A percentile compares a stretch with the other conserved stretches of the same genome.
phyloP scores from a whole-genome alignment of 2,888 invertebrate species.

The Ichneumoninae sp. region DNA sequence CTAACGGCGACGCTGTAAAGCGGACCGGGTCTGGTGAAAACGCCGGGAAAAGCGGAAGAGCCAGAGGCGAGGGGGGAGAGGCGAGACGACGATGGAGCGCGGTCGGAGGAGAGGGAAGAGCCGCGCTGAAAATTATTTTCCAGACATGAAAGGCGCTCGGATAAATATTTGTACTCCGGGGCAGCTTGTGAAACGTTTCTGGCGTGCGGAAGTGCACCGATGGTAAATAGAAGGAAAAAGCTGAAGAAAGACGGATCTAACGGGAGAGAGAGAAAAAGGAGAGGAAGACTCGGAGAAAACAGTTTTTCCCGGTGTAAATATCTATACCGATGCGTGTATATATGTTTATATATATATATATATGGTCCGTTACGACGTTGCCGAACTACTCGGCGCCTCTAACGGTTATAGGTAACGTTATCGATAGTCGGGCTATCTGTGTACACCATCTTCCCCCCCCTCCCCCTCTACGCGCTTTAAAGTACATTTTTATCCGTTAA shows the following conservation, averaged over 20 bases:
- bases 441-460: not conserved
- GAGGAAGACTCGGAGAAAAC: constrained; percentile 43
- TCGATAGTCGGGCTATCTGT: constrained; percentile 31
- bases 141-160: constrained; percentile 72
- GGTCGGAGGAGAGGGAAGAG: constrained; percentile 37
- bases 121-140: constrained; percentile 70
- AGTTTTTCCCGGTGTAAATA: constrained; percentile 46
- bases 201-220: constrained; percentile 66
- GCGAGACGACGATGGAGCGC: not conserved
- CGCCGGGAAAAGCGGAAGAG: constrained; percentile 53
- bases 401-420: constrained; percentile 19
- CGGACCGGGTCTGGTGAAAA: constrained; percentile 35
- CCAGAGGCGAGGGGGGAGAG: constrained; percentile 25
- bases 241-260: constrained; percentile 50
- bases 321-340: constrained; percentile 15
- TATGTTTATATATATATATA: not conserved
- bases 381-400: constrained; percentile 3
- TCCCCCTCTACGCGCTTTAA: not conserved
- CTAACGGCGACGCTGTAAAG: constrained; percentile 30
- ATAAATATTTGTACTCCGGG: constrained; percentile 72
- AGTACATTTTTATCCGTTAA: constrained; percentile 13
- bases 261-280: constrained; percentile 1
- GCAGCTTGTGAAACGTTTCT: constrained; percentile 71
- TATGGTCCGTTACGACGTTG: constrained; percentile 1
- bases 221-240: constrained; percentile 67